phyloP scores from a whole-genome alignment of 2,888 invertebrate genomes.

The Cryptops parisi region DNA sequence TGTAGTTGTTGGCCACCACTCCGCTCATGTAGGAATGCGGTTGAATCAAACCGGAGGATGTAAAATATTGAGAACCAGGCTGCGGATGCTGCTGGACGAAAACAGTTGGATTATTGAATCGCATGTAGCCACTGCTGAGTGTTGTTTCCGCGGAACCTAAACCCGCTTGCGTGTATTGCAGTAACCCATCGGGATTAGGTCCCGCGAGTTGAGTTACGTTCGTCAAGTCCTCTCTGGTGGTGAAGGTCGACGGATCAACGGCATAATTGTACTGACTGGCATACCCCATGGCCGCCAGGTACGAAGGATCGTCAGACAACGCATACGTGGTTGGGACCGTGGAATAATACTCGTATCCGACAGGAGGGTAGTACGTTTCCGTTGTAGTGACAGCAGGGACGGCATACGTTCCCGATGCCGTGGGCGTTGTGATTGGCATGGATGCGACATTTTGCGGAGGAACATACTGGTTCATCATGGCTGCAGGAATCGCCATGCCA shows the following conservation, averaged over 20 bases:
- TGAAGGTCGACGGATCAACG: too few relatives aligned
- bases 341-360: too few relatives aligned
- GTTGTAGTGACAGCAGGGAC: too few relatives aligned
- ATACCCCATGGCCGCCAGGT: too few relatives aligned
- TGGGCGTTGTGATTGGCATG: not conserved
- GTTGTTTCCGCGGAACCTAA: not conserved
- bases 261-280: too few relatives aligned
- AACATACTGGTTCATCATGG: too few relatives aligned
- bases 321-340: too few relatives aligned
- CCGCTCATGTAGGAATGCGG: not conserved
- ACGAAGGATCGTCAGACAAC: too few relatives aligned
- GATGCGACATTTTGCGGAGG: not conserved
- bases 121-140: not conserved
- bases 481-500: not conserved
- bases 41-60: not conserved
- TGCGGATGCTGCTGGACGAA: not conserved
- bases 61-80: not conserved
- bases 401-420: not conserved
- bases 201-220: too few relatives aligned
- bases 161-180: slow-evolving; percentile 3
- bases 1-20: not conserved
- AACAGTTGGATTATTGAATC: not conserved
- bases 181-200: not conserved
- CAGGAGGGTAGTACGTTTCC: too few relatives aligned
- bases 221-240: too few relatives aligned